Percentiles rank a stretch among this genome's conserved stretches.
Conservation (phyloP, 2,113 vertebrate genomes). For the Tiliqua scincoides region DNA sequence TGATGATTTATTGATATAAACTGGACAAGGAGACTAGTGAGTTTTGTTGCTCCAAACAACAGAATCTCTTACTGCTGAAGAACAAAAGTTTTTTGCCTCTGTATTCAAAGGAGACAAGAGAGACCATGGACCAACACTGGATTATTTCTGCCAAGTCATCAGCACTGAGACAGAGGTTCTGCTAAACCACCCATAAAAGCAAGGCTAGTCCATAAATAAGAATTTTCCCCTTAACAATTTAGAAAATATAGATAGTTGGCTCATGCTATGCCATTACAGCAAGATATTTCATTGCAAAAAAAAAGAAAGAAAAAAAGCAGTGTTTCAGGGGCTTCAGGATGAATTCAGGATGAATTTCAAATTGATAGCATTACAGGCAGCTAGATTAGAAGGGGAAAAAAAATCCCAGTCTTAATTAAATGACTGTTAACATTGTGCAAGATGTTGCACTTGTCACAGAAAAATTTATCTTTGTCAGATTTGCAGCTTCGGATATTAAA, state of each 20-base stretch:
- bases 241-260: not conserved
- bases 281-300: not conserved
- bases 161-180: not conserved
- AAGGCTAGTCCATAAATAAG: conserved; percentile 8
- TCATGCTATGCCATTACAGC: not conserved
- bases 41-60: too few species aligned
- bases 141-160: not conserved
- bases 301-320: too few species aligned
- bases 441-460: conserved; percentile 31
- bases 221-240: not conserved
- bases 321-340: not conserved
- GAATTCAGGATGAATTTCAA: not conserved
- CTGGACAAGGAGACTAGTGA: too few species aligned
- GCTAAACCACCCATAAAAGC: not conserved
- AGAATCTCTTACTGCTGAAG: not conserved
- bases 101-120: conserved; percentile 12
- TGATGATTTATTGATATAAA: too few species aligned
- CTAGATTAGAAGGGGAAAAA: not conserved
- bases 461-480: conserved; percentile 55
- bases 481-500: conserved; percentile 51
- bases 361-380: conserved; percentile 35
- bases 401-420: conserved; percentile 50
- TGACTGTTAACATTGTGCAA: conserved; percentile 38
- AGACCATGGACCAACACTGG: not conserved
- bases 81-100: conserved; percentile 23